phyloP scores from a whole-genome alignment of 2,113 vertebrate genomes.

The Acinonyx jubatus region DNA sequence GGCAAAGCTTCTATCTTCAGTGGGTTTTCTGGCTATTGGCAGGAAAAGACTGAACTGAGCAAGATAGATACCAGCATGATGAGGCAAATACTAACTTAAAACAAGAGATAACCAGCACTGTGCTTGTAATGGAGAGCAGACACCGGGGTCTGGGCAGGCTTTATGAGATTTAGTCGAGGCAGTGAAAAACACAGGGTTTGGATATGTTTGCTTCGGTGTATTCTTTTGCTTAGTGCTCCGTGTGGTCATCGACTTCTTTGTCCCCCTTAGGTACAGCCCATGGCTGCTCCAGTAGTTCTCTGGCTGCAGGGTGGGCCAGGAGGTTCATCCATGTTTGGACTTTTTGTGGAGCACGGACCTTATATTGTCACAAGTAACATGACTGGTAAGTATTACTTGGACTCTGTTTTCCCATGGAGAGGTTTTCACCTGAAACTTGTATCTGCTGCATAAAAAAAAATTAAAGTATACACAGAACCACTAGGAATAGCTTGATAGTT shows the following conservation, averaged over 20 bases:
- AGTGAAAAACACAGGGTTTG: background rate
- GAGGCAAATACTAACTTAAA: background rate
- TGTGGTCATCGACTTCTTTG: background rate
- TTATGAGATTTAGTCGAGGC: background rate
- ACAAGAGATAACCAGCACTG: background rate
- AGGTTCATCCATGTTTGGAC: slow-evolving; percentile 91
- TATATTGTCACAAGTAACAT: slow-evolving; percentile 89
- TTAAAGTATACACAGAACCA: background rate
- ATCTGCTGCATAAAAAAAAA: background rate
- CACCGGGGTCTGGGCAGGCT: background rate
- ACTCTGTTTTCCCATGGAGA: background rate
- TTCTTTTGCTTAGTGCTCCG: background rate
- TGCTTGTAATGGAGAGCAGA: background rate
- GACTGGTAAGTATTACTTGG: slow-evolving; percentile 84
- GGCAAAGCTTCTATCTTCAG: background rate
- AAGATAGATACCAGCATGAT: background rate
- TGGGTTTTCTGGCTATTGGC: background rate
- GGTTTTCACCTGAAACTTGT: background rate
- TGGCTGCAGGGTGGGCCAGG: slow-evolving; percentile 94
- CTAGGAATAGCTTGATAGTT: background rate
- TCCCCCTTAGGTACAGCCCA: slow-evolving; percentile 75
- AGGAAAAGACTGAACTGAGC: background rate
- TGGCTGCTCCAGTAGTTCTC: slow-evolving; percentile 87
- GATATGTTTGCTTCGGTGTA: too few relatives aligned
- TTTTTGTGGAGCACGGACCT: slow-evolving; percentile 94